A percentile compares a stretch with the other conserved stretches of the same genome.
phyloP scores from a whole-genome alignment of 2,113 vertebrate genomes.

The Peucedramus taeniatus region DNA sequence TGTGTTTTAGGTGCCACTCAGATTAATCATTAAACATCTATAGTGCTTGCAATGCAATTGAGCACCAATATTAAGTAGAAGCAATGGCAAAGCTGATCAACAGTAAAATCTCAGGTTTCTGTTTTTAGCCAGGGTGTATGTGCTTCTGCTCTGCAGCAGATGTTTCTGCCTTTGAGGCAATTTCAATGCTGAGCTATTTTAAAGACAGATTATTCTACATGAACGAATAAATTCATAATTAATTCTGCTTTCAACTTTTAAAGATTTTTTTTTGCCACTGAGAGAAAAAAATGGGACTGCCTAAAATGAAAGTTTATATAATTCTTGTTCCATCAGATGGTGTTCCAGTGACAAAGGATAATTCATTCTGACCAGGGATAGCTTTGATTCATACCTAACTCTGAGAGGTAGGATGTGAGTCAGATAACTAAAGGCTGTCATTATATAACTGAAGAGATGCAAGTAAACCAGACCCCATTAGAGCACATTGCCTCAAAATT shows the following conservation, averaged over 20 bases:
- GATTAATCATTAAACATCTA: neutral
- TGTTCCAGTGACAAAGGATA: neutral
- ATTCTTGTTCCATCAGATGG: neutral
- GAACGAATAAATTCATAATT: constrained; percentile 61
- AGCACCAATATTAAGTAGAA: neutral
- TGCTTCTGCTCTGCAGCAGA: constrained; percentile 48
- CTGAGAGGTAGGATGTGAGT: neutral
- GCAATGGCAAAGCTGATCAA: constrained; percentile 9
- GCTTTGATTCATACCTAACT: constrained; percentile 6
- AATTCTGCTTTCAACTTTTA: constrained; percentile 52
- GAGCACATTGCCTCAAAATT: neutral
- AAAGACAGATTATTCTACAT: constrained; percentile 63
- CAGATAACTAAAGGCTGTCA: neutral
- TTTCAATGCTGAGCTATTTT: constrained; percentile 61
- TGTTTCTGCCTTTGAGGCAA: constrained; percentile 68
- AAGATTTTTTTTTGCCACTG: neutral
- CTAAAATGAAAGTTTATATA: neutral
- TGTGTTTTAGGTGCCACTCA: neutral
- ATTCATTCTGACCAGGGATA: neutral
- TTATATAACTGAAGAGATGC: neutral
- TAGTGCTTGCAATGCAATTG: neutral
- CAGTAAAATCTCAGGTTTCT: constrained; percentile 53
- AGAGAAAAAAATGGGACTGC: neutral
- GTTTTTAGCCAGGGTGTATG: constrained; percentile 49
- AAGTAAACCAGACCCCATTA: neutral